These are phyloP conservation scores for Sinonovacula constricta DNA, from an alignment of 1,140 invertebrate genomes.

Conservation along the genomic window DNA sequence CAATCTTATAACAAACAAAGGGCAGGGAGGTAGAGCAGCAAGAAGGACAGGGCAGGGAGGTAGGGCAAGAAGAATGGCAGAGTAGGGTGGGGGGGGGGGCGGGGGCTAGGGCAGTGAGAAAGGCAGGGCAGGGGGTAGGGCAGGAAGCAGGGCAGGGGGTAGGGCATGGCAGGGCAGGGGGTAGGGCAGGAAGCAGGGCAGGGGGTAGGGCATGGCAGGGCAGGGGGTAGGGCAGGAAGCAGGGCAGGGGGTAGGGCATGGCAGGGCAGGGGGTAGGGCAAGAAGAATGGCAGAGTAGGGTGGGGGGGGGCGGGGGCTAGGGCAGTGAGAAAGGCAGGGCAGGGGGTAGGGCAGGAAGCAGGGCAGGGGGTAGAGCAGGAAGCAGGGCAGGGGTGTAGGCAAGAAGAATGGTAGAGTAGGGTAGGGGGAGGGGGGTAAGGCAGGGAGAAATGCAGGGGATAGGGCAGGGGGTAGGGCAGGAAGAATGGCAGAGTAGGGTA, in stretches of 20 bases:
- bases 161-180: too few relatives aligned
- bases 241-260: neutral
- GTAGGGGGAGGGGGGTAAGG: conserved; percentile 5
- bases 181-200: neutral
- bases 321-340: too few relatives aligned
- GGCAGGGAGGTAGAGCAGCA: neutral
- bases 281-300: neutral
- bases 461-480: too few relatives aligned
- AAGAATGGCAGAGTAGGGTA: neutral
- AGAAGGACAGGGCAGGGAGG: neutral
- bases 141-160: conserved; percentile 13
- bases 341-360: too few relatives aligned
- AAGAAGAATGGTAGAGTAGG: neutral
- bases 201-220: too few relatives aligned
- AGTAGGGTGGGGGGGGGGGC: neutral
- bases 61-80: too few relatives aligned
- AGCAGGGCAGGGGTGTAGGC: conserved; percentile 2
- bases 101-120: neutral
- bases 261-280: too few relatives aligned
- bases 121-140: too few relatives aligned
- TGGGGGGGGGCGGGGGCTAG: neutral
- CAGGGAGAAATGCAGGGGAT: too few relatives aligned
- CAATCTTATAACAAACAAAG: too few relatives aligned
- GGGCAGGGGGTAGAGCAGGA: too few relatives aligned
- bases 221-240: too few relatives aligned